A percentile compares a stretch with the other conserved stretches of the same genome.
Conservation (phyloP, 2,113 vertebrate genomes). For the Furnarius figulus region DNA sequence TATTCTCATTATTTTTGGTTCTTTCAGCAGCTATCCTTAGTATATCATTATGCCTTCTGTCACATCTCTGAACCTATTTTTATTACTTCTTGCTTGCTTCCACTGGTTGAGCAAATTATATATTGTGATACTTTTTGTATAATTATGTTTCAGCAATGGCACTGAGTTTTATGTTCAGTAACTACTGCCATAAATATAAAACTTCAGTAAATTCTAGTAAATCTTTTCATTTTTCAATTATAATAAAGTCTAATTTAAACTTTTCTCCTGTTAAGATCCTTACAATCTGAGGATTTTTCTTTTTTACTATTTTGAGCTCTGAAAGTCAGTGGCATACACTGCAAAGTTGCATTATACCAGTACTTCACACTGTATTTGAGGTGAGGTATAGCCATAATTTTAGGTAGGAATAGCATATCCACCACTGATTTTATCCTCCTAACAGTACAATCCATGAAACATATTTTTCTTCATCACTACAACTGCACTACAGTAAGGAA, state of each 20-base stretch:
- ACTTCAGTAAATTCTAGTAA: background rate
- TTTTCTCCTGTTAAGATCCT: background rate
- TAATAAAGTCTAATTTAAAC: background rate
- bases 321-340: background rate
- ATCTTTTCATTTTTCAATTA: background rate
- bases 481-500: background rate
- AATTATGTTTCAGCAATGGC: background rate
- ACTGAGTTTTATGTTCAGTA: background rate
- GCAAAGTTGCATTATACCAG: background rate
- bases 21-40: background rate
- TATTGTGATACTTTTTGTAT: background rate
- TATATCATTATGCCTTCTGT: background rate
- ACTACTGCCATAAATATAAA: background rate
- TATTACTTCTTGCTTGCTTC: background rate
- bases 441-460: slow-evolving; percentile 15
- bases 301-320: background rate
- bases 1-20: background rate
- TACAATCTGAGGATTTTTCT: background rate
- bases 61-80: background rate
- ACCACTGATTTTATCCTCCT: slow-evolving; percentile 47
- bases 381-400: background rate
- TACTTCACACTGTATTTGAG: slow-evolving; percentile 15
- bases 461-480: slow-evolving; percentile 28
- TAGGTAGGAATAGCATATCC: background rate
- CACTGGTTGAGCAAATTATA: background rate